phyloP scores from a whole-genome alignment of 2,797 vertebrate genomes.

The Poeciliopsis turneri region DNA sequence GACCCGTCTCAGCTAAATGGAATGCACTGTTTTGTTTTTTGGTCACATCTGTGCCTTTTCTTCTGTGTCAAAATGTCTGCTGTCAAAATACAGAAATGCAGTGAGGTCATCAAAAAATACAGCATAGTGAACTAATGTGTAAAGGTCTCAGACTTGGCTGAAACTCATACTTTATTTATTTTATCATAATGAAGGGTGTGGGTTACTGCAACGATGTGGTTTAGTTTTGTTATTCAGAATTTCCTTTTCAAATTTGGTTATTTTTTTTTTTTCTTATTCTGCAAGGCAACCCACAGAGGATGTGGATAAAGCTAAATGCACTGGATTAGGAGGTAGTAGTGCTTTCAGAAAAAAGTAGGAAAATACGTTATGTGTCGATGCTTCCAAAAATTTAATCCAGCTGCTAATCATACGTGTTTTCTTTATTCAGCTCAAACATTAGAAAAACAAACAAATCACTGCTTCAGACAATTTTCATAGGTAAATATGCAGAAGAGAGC shows the following conservation, averaged over 20 bases:
- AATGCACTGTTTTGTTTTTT: slow-evolving; percentile 20
- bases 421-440: neutral
- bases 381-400: neutral
- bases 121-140: neutral
- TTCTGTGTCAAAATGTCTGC: slow-evolving; percentile 13
- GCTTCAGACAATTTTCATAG: neutral
- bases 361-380: neutral
- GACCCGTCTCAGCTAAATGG: slow-evolving; percentile 7
- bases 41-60: slow-evolving; percentile 16
- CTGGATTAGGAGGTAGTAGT: neutral
- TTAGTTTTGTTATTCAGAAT: neutral
- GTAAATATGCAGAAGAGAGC: neutral
- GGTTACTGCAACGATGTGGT: neutral
- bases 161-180: slow-evolving; percentile 20
- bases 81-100: slow-evolving; percentile 18
- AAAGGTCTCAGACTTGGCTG: slow-evolving; percentile 6
- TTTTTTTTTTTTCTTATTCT: neutral
- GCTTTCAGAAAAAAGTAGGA: neutral
- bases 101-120: slow-evolving; percentile 7
- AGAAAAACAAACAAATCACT: neutral
- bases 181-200: slow-evolving; percentile 1
- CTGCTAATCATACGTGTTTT: neutral
- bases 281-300: neutral
- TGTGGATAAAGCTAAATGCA: neutral
- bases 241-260: neutral